Percentiles rank a stretch among this genome's conserved stretches.
Conservation (phyloP, 1,140 invertebrate species). For the Rhyacophila brunnea region DNA sequence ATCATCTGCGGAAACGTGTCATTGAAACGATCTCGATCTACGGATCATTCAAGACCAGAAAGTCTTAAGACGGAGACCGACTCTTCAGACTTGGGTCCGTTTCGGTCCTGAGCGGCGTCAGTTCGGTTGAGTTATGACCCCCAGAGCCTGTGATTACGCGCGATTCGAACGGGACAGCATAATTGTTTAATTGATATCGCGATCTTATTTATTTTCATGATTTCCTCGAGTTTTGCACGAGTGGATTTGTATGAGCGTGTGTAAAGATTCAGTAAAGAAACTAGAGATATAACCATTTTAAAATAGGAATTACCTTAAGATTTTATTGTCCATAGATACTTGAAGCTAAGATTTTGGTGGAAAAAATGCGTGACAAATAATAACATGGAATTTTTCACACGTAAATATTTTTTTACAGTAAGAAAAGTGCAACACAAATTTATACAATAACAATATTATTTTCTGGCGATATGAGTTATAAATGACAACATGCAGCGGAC, state of each 20-base stretch:
- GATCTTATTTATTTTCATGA: slow-evolving; percentile 37
- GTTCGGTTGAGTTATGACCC: slow-evolving; percentile 33
- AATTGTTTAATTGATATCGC: slow-evolving; percentile 38
- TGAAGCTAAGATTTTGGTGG: no score
- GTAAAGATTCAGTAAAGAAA: no score
- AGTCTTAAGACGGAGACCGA: not conserved
- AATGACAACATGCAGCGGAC: no score
- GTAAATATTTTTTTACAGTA: no score
- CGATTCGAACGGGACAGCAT: slow-evolving; percentile 37
- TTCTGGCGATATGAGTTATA: no score
- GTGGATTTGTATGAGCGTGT: not conserved
- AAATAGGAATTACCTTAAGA: no score
- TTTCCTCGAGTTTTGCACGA: slow-evolving; percentile 36
- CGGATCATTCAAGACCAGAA: slow-evolving; percentile 5
- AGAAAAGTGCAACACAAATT: no score
- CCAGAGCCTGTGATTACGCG: slow-evolving; percentile 33
- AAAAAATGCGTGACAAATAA: no score
- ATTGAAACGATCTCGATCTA: slow-evolving; percentile 17
- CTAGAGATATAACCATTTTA: no score
- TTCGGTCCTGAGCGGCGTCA: slow-evolving; percentile 6
- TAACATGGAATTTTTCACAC: no score
- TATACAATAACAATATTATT: no score
- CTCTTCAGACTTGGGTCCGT: not conserved
- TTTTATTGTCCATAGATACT: no score
- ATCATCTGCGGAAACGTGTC: slow-evolving; percentile 27